phyloP scores from a whole-genome alignment of 2,797 vertebrate species.

The Anabacerthia variegaticeps region DNA sequence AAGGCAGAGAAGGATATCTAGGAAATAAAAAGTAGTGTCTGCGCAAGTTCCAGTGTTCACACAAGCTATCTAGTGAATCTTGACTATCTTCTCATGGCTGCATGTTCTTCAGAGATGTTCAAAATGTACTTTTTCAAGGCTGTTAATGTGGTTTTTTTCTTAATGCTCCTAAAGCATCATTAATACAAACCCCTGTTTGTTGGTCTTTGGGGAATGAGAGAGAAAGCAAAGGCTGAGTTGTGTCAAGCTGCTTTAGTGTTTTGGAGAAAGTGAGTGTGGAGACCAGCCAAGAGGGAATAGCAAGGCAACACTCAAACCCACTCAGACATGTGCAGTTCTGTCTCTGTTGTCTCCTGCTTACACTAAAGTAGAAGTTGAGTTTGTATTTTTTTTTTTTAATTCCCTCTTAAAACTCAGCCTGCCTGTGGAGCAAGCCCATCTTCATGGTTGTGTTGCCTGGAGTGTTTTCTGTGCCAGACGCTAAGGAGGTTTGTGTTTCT shows the following conservation, averaged over 20 bases:
- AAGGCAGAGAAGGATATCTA: neutral
- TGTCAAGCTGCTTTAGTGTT: neutral
- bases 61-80: neutral
- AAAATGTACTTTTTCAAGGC: constrained; percentile 20
- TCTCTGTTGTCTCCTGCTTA: neutral
- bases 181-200: neutral
- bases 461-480: neutral
- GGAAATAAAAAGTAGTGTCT: neutral
- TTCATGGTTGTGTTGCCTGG: neutral
- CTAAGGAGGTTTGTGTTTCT: neutral
- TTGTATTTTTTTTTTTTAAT: neutral
- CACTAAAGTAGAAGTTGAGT: neutral
- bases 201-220: neutral
- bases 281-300: neutral
- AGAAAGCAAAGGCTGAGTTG: neutral
- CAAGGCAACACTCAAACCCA: neutral
- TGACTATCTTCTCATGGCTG: neutral
- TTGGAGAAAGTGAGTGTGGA: neutral
- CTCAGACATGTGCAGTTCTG: neutral
- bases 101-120: neutral
- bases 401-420: neutral
- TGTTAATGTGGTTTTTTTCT: neutral
- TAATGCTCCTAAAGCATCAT: neutral
- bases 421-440: neutral
- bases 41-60: neutral